Evolutionary conservation across 2,888 invertebrate species (phyloP).

Genomic region (Ypsolopha sequella): DNA sequence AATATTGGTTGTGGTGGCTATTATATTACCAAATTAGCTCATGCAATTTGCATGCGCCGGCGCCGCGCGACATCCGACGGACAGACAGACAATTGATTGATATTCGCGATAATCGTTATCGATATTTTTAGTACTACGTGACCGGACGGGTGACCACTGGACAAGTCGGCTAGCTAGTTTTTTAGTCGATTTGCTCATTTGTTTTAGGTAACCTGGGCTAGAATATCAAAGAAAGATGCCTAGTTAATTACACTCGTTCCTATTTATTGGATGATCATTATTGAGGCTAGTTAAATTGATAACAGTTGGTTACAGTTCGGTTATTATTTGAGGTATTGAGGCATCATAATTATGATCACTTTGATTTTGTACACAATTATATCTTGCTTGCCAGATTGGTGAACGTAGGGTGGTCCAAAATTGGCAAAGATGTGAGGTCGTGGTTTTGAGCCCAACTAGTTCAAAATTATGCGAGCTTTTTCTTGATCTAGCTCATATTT

Average conservation of each 20-base stretch:
- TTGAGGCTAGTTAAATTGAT: too few species aligned
- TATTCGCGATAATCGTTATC: constrained; percentile 35
- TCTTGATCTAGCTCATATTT: neutral
- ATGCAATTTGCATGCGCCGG: constrained; percentile 24
- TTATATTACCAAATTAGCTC: constrained; percentile 17
- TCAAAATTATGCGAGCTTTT: neutral
- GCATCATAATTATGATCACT: too few species aligned
- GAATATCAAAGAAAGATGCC: too few species aligned
- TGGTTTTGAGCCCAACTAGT: too few species aligned
- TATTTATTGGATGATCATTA: too few species aligned
- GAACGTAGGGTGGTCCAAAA: too few species aligned
- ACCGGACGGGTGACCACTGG: constrained; percentile 23
- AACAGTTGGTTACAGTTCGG: too few species aligned
- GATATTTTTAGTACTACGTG: constrained; percentile 37
- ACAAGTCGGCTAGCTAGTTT: neutral
- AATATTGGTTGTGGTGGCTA: neutral
- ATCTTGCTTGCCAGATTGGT: too few species aligned
- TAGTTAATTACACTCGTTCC: too few species aligned
- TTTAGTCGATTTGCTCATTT: neutral
- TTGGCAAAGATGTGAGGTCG: too few species aligned
- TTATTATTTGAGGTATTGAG: too few species aligned
- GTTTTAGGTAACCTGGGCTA: neutral
- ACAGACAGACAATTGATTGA: constrained; percentile 20
- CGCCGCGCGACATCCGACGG: constrained; percentile 17
- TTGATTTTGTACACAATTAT: neutral